Evolutionary conservation across 2,888 invertebrate genomes (phyloP).

Genomic region (Drymonia ruficornis): DNA sequence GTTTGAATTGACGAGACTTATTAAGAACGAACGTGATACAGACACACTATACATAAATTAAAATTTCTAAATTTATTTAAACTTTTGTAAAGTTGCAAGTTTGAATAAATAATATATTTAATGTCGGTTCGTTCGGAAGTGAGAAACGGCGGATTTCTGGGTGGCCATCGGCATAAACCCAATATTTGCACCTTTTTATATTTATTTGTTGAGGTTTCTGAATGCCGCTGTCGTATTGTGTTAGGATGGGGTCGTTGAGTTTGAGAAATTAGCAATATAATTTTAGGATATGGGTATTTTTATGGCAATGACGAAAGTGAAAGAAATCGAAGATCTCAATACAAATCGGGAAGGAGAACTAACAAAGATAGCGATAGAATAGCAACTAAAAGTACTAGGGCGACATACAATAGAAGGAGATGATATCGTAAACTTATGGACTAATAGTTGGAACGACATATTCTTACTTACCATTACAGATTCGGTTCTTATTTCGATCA

Average conservation of each 20-base stretch:
- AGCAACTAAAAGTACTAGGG: no score
- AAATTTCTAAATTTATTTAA: not conserved
- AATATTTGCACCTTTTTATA: constrained; percentile 4
- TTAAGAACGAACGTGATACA: no score
- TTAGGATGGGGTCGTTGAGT: not conserved
- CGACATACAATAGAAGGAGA: no score
- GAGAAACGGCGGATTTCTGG: not conserved
- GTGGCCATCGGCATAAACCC: not conserved
- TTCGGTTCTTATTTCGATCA: no score
- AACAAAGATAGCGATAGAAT: no score
- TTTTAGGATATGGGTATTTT: not conserved
- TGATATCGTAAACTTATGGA: no score
- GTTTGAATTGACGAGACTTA: no score
- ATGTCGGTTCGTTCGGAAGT: not conserved
- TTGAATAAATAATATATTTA: not conserved
- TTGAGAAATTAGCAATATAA: constrained; percentile 2
- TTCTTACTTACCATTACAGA: no score
- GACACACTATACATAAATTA: not conserved
- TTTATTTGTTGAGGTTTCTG: constrained; percentile 7
- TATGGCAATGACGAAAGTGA: not conserved
- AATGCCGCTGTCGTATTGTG: not conserved
- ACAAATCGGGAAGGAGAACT: no score
- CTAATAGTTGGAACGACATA: no score
- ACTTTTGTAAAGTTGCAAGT: constrained; percentile 1
- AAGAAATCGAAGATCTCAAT: no score